Evolutionary conservation across 2,113 vertebrate genomes (phyloP).

Genomic region (Psilopogon haemacephalus): DNA sequence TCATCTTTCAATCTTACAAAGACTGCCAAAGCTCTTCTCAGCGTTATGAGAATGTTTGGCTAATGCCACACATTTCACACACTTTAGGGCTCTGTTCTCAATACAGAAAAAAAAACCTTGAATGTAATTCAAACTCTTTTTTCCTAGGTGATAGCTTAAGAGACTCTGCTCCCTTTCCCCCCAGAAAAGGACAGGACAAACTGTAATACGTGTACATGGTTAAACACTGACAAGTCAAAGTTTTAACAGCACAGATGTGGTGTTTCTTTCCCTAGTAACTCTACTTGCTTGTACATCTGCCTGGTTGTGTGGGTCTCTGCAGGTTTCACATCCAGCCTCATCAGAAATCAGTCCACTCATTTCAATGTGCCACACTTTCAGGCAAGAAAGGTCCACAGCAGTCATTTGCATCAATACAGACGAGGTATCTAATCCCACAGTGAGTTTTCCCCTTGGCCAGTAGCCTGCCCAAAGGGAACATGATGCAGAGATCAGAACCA

Average conservation of each 20-base stretch:
- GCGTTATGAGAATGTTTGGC: neutral
- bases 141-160: neutral
- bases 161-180: accelerated
- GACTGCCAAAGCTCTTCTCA: neutral
- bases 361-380: neutral
- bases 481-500: conserved; percentile 1
- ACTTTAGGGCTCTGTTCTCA: neutral
- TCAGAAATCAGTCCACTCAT: neutral
- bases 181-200: neutral
- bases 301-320: neutral
- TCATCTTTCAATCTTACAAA: neutral
- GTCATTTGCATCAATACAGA: neutral
- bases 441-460: conserved; percentile 1
- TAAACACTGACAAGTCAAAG: neutral
- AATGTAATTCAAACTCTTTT: neutral
- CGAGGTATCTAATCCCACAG: neutral
- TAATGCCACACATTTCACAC: neutral
- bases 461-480: neutral
- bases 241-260: neutral
- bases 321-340: neutral
- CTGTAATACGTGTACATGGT: neutral
- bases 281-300: neutral
- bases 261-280: neutral
- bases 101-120: neutral
- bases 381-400: neutral